Percentiles rank a stretch among this genome's conserved stretches.
Evolutionary conservation across 2,888 invertebrate genomes (phyloP).

Genomic region (Drosophila bunnanda): DNA sequence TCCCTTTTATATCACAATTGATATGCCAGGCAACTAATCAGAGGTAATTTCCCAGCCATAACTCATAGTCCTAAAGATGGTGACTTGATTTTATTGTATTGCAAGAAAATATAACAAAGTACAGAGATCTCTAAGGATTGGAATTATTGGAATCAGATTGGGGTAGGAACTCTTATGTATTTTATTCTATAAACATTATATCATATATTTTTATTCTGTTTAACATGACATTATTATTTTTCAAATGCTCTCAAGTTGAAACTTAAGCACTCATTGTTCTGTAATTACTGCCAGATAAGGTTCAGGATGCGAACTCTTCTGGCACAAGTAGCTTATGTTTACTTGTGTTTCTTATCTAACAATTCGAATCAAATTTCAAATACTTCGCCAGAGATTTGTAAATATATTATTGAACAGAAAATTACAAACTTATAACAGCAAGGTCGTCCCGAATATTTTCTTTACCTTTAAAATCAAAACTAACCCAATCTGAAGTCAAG

Average conservation of each 20-base stretch:
- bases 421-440: not conserved
- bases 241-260: not conserved
- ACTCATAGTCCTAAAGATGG: constrained; percentile 3
- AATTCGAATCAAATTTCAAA: not conserved
- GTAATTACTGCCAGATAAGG: not conserved
- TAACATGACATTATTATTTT: not conserved
- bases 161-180: not conserved
- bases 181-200: not conserved
- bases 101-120: not conserved
- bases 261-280: not conserved
- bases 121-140: not conserved
- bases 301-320: constrained; percentile 4
- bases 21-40: constrained; percentile 34
- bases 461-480: too few species aligned
- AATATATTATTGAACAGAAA: not conserved
- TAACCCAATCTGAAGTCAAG: too few species aligned
- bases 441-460: not conserved
- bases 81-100: constrained; percentile 1
- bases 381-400: not conserved
- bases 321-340: constrained; percentile 1
- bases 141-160: not conserved
- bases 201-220: not conserved
- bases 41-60: constrained; percentile 30
- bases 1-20: constrained; percentile 22
- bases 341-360: not conserved